Percentiles rank a stretch among this genome's conserved stretches.
phyloP scores from a whole-genome alignment of 2,888 invertebrate species.

The Caenorhabditis parvicauda region DNA sequence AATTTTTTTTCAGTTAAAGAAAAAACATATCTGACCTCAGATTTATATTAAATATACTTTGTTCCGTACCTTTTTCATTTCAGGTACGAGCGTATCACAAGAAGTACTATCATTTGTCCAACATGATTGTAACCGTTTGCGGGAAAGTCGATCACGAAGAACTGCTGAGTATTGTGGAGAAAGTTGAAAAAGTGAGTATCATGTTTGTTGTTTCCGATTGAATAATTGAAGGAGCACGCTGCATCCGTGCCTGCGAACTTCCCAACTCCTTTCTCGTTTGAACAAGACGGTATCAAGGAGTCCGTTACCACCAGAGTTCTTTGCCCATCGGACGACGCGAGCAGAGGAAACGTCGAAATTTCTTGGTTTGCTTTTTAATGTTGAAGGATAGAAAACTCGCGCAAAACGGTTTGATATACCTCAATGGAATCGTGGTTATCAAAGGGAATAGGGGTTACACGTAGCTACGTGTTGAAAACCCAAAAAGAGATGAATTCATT shows the following conservation, averaged over 20 bases:
- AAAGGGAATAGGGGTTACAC: neutral
- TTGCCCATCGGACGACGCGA: slow-evolving; percentile 56
- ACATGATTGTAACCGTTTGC: slow-evolving; percentile 79
- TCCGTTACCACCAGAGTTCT: slow-evolving; percentile 30
- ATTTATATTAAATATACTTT: too few relatives aligned
- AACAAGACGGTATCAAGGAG: slow-evolving; percentile 20
- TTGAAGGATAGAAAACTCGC: neutral
- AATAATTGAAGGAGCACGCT: slow-evolving; percentile 67
- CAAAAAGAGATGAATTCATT: too few relatives aligned
- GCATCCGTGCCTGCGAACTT: slow-evolving; percentile 39
- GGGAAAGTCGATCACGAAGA: slow-evolving; percentile 73
- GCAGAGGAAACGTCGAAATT: slow-evolving; percentile 50
- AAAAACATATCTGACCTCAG: too few relatives aligned
- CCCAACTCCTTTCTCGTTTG: slow-evolving; percentile 44
- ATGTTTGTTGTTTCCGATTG: neutral
- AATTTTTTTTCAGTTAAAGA: too few relatives aligned
- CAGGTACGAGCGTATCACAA: slow-evolving; percentile 75
- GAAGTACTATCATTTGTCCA: slow-evolving; percentile 83
- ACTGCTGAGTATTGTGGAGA: slow-evolving; percentile 75
- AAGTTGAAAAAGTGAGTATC: slow-evolving; percentile 71
- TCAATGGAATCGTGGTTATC: neutral
- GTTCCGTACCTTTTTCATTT: too few relatives aligned
- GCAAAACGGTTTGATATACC: neutral
- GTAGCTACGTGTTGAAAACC: neutral
- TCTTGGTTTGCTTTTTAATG: slow-evolving; percentile 55